phyloP scores from a whole-genome alignment of 2,888 invertebrate species.

The Eumacrocentrus americanus region DNA sequence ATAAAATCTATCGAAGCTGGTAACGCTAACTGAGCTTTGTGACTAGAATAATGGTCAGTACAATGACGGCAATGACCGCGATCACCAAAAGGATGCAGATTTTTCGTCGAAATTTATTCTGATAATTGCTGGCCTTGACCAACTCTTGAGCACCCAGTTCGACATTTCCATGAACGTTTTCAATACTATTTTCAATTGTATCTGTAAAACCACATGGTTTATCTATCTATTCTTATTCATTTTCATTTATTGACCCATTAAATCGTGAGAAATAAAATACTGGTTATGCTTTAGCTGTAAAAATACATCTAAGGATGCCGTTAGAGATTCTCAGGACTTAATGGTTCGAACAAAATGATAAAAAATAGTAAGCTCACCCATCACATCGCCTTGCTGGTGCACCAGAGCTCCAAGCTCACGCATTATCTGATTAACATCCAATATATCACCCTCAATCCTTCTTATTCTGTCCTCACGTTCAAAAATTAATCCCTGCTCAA shows the following conservation, averaged over 20 bases:
- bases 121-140: constrained; percentile 80
- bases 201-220: constrained; percentile 65
- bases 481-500: constrained; percentile 78
- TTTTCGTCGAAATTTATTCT: constrained; percentile 77
- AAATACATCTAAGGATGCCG: too few relatives aligned
- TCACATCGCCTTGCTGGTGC: constrained; percentile 72
- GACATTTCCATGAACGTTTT: constrained; percentile 75
- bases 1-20: constrained; percentile 39
- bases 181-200: constrained; percentile 82
- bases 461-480: constrained; percentile 82
- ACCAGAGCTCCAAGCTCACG: constrained; percentile 75
- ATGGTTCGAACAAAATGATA: too few relatives aligned
- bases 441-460: constrained; percentile 80
- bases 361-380: constrained; percentile 68
- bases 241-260: too few relatives aligned
- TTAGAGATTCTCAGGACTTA: too few relatives aligned
- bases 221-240: too few relatives aligned
- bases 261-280: too few relatives aligned
- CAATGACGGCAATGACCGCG: constrained; percentile 70
- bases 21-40: constrained; percentile 58
- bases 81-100: constrained; percentile 74
- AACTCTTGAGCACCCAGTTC: constrained; percentile 81
- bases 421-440: constrained; percentile 87
- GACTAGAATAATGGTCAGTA: constrained; percentile 72
- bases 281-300: too few relatives aligned